Conservation (phyloP, 2,113 vertebrate genomes). For the Podarcis raffonei region DNA sequence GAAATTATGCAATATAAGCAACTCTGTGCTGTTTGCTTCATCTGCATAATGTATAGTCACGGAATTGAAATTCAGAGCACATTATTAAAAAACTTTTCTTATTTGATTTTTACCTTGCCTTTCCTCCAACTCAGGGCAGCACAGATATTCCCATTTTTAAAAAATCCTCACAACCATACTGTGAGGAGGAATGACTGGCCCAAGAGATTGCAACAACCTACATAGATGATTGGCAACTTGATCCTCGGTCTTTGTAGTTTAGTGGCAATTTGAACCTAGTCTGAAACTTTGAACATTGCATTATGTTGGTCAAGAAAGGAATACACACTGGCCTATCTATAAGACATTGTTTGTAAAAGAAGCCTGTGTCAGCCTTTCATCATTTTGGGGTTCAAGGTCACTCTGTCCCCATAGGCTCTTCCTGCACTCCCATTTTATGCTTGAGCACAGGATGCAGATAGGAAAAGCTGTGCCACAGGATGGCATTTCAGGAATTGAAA, state of each 20-base stretch:
- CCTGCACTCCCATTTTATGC: neutral
- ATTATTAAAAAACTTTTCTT: neutral
- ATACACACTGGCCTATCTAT: neutral
- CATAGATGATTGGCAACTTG: neutral
- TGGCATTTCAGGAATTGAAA: neutral
- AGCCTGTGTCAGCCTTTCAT: neutral
- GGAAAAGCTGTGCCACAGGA: neutral
- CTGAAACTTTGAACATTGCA: neutral
- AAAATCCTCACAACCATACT: neutral
- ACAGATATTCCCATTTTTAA: neutral
- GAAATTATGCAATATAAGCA: neutral
- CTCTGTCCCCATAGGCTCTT: neutral
- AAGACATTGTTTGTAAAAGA: neutral
- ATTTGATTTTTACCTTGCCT: neutral
- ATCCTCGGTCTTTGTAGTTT: neutral
- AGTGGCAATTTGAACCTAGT: neutral
- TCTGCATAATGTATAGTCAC: neutral
- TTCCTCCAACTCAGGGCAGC: neutral
- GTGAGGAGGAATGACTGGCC: neutral
- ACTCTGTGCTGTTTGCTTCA: neutral
- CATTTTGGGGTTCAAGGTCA: neutral
- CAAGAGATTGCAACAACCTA: neutral
- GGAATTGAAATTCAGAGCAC: neutral
- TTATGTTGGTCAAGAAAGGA: neutral
- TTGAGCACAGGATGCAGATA: neutral